Evolutionary conservation across 1,140 invertebrate species (phyloP).

Genomic region (Colletes gigas): DNA sequence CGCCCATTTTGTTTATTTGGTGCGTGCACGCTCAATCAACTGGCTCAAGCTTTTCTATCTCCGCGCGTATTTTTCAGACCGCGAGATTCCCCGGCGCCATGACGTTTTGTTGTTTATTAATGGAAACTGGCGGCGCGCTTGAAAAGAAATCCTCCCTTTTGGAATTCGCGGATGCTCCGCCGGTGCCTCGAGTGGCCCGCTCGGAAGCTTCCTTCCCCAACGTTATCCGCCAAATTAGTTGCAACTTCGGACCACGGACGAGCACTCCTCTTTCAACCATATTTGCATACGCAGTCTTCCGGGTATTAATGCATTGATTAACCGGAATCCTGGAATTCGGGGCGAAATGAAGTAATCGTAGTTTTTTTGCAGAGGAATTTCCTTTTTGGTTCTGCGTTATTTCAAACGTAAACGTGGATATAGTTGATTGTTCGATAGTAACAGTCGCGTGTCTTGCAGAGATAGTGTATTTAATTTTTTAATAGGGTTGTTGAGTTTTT

Average conservation of each 20-base stretch:
- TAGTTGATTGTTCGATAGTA: too few relatives aligned
- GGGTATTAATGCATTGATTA: slow-evolving; percentile 9
- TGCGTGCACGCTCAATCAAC: slow-evolving; percentile 48
- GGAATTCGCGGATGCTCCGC: slow-evolving; percentile 18
- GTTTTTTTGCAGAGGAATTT: too few relatives aligned
- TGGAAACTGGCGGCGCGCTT: too few relatives aligned
- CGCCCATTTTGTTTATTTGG: slow-evolving; percentile 43
- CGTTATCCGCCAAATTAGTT: not conserved
- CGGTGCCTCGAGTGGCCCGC: slow-evolving; percentile 25
- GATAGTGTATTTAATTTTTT: too few relatives aligned
- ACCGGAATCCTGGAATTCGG: not conserved
- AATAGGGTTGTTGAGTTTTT: too few relatives aligned
- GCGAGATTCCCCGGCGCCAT: not conserved
- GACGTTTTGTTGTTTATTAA: slow-evolving; percentile 56
- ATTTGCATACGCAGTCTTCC: too few relatives aligned
- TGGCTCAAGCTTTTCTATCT: not conserved
- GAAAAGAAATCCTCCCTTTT: slow-evolving; percentile 47
- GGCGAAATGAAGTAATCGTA: too few relatives aligned
- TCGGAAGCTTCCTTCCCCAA: slow-evolving; percentile 5
- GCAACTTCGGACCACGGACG: too few relatives aligned
- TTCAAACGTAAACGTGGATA: too few relatives aligned
- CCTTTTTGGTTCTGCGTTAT: too few relatives aligned
- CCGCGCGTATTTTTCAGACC: slow-evolving; percentile 12
- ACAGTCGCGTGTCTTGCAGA: too few relatives aligned
- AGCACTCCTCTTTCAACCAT: not conserved